phyloP scores from a whole-genome alignment of 2,888 invertebrate species.

The Drosophila nigricruria region DNA sequence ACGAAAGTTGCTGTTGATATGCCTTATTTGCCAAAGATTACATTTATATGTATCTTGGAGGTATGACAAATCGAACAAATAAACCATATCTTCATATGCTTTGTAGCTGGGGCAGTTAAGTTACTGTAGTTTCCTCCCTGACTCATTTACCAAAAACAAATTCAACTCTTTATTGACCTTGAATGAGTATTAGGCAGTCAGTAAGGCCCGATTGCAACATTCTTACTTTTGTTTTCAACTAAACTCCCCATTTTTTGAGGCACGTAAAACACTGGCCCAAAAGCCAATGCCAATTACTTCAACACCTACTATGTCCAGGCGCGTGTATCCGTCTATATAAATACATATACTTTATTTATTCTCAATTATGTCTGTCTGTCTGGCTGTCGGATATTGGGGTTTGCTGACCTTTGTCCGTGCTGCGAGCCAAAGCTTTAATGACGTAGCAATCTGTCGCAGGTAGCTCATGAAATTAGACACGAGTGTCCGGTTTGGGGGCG shows the following conservation, averaged over 20 bases:
- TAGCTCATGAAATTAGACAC: slow-evolving; percentile 76
- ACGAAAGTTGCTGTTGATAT: too few species aligned
- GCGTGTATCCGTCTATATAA: not conserved
- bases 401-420: slow-evolving; percentile 32
- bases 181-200: not conserved
- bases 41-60: too few species aligned
- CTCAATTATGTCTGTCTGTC: slow-evolving; percentile 23
- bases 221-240: not conserved
- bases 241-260: not conserved
- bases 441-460: slow-evolving; percentile 72
- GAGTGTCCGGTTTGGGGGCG: slow-evolving; percentile 56
- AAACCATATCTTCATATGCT: too few species aligned
- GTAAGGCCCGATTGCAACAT: not conserved
- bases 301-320: not conserved
- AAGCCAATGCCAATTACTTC: not conserved
- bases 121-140: not conserved
- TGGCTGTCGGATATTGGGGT: slow-evolving; percentile 20
- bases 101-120: not conserved
- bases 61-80: too few species aligned
- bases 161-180: not conserved
- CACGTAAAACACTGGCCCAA: not conserved
- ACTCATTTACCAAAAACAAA: not conserved
- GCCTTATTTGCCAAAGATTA: too few species aligned
- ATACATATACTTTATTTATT: slow-evolving; percentile 30
- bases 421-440: slow-evolving; percentile 53